These are phyloP conservation scores for Delia radicum DNA, from an alignment of 1,140 invertebrate species.

Conservation along the genomic window DNA sequence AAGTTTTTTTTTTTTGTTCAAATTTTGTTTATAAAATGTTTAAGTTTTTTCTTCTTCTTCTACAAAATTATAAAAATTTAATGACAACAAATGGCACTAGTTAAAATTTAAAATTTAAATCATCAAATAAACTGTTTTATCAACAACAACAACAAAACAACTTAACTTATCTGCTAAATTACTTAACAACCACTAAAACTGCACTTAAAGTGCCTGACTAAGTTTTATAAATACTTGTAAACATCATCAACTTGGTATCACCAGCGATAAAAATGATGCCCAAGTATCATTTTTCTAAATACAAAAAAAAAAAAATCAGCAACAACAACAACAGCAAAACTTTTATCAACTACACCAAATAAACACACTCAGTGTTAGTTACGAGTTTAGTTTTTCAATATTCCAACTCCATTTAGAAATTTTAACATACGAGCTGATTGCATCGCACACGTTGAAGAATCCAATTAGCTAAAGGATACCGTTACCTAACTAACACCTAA, in stretches of 20 bases:
- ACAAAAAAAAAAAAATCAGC: background rate
- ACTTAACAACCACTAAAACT: constrained; percentile 12
- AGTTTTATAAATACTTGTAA: background rate
- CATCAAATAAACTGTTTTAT: no score
- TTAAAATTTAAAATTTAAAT: background rate
- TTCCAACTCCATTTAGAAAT: no score
- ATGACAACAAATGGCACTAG: background rate
- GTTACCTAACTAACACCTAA: background rate
- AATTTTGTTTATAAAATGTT: no score
- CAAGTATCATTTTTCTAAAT: background rate
- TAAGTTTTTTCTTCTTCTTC: no score
- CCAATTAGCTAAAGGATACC: constrained; percentile 20
- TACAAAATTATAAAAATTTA: background rate
- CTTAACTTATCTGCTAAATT: background rate
- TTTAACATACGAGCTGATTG: background rate
- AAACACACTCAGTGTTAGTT: no score
- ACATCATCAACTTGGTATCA: background rate
- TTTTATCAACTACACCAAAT: background rate
- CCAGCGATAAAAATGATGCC: background rate
- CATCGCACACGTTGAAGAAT: background rate
- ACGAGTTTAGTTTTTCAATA: no score
- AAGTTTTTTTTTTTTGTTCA: no score
- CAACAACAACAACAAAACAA: background rate
- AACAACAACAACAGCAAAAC: background rate
- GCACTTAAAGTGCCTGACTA: background rate